A percentile compares a stretch with the other conserved stretches of the same genome.
phyloP scores from a whole-genome alignment of 2,888 invertebrate genomes.

The Erpobdella octoculata region DNA sequence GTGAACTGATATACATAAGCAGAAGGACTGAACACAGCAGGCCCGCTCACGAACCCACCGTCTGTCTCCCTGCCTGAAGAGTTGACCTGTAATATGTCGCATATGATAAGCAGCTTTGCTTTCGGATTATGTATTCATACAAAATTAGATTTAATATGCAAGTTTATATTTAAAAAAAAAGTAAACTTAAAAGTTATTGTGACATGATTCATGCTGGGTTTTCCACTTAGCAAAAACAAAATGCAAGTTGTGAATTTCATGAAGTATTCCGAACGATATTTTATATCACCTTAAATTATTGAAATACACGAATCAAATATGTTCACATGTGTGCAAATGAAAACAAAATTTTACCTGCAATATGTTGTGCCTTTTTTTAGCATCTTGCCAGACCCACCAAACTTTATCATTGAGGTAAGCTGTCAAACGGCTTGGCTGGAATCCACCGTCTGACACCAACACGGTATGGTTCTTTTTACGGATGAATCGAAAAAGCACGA shows the following conservation, averaged over 20 bases:
- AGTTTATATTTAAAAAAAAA: too few relatives aligned
- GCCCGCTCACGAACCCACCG: conserved; percentile 50
- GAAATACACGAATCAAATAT: not conserved
- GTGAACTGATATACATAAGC: conserved; percentile 50
- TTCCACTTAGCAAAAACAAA: too few relatives aligned
- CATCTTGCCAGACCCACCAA: conserved; percentile 53
- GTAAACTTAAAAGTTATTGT: too few relatives aligned
- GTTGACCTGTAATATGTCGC: conserved; percentile 49
- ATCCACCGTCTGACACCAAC: conserved; percentile 50
- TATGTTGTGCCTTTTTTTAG: conserved; percentile 50
- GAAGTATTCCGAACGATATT: not conserved
- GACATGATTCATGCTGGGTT: too few relatives aligned
- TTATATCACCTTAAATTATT: not conserved
- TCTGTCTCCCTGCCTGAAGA: conserved; percentile 47
- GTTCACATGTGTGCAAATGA: not conserved
- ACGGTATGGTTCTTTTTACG: conserved; percentile 49
- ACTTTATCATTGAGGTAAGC: conserved; percentile 50
- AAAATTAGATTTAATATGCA: too few relatives aligned
- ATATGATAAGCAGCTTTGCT: too few relatives aligned
- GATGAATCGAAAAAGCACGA: not conserved
- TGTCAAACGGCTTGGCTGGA: conserved; percentile 50
- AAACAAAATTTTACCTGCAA: conserved; percentile 43
- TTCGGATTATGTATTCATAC: too few relatives aligned
- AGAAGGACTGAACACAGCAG: conserved; percentile 48
- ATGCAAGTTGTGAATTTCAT: too few relatives aligned